A percentile compares a stretch with the other conserved stretches of the same genome.
Conservation (phyloP, 2,113 vertebrate genomes). For the Lota lota region DNA sequence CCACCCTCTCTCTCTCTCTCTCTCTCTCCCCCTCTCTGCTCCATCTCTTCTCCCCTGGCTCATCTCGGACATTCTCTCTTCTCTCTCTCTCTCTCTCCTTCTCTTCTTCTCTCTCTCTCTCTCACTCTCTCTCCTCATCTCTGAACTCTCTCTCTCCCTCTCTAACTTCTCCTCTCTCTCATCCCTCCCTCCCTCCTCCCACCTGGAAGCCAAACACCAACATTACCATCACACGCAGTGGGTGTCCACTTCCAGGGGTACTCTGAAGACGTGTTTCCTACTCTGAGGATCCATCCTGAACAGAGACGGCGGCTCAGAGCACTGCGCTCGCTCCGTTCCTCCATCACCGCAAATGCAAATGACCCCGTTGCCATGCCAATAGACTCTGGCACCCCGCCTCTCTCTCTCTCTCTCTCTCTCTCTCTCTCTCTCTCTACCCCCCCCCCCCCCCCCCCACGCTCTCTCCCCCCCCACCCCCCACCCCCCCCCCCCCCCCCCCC, state of each 20-base stretch:
- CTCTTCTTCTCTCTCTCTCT: too few species aligned
- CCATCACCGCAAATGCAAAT: constrained; percentile 18
- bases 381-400: constrained; percentile 21
- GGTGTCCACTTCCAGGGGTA: neutral
- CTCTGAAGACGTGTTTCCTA: neutral
- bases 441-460: too few species aligned
- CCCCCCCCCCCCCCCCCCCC: too few species aligned
- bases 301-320: neutral
- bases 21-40: too few species aligned
- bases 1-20: too few species aligned
- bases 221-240: neutral
- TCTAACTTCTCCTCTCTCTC: constrained; percentile 5
- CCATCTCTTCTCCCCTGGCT: constrained; percentile 27
- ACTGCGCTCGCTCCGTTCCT: constrained; percentile 2
- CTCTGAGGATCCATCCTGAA: neutral
- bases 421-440: too few species aligned
- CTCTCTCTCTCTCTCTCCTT: constrained; percentile 1
- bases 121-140: too few species aligned
- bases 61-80: too few species aligned
- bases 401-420: too few species aligned
- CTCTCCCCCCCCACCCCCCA: too few species aligned
- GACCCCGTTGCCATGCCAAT: constrained; percentile 8
- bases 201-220: too few species aligned
- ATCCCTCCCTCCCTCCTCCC: neutral
- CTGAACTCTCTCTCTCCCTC: too few species aligned